phyloP scores from a whole-genome alignment of 1,140 invertebrate genomes.

The Anoplolepis gracilipes region DNA sequence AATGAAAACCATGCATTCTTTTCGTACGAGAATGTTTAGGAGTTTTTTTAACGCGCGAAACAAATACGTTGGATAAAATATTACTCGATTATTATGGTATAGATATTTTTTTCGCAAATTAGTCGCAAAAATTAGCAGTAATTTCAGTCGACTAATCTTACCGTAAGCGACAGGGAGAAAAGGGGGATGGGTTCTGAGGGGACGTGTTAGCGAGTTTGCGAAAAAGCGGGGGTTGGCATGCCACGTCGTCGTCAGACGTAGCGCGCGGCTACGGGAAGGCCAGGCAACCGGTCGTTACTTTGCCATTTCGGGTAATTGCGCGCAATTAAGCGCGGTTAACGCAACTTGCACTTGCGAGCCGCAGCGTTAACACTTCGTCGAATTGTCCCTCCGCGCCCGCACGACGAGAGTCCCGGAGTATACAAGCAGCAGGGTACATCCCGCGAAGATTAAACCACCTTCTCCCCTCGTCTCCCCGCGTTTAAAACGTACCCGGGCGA shows the following conservation, averaged over 20 bases:
- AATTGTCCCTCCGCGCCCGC: slow-evolving; percentile 48
- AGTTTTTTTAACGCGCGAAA: slow-evolving; percentile 1
- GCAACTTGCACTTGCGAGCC: slow-evolving; percentile 67
- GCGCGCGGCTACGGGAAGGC: background rate
- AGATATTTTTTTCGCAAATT: background rate
- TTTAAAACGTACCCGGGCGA: slow-evolving; percentile 11
- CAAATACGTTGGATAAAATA: background rate
- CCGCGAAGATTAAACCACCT: slow-evolving; percentile 40
- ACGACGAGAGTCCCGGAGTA: no score
- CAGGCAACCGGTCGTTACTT: slow-evolving; percentile 66
- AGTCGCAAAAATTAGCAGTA: slow-evolving; percentile 40
- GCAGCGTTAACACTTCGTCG: slow-evolving; percentile 67
- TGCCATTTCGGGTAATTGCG: slow-evolving; percentile 72
- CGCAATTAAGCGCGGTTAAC: slow-evolving; percentile 73
- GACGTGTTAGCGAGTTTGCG: slow-evolving; percentile 10
- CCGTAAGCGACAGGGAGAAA: background rate
- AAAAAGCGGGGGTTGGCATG: slow-evolving; percentile 29
- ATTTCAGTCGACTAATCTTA: slow-evolving; percentile 7
- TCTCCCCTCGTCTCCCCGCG: no score
- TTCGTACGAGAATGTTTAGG: background rate
- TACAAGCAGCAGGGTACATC: background rate
- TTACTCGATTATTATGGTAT: background rate
- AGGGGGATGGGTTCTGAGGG: background rate
- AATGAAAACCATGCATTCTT: background rate
- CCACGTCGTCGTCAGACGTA: slow-evolving; percentile 9